A percentile compares a stretch with the other conserved stretches of the same genome.
phyloP scores from a whole-genome alignment of 1,140 invertebrate species.

The Samia ricini region DNA sequence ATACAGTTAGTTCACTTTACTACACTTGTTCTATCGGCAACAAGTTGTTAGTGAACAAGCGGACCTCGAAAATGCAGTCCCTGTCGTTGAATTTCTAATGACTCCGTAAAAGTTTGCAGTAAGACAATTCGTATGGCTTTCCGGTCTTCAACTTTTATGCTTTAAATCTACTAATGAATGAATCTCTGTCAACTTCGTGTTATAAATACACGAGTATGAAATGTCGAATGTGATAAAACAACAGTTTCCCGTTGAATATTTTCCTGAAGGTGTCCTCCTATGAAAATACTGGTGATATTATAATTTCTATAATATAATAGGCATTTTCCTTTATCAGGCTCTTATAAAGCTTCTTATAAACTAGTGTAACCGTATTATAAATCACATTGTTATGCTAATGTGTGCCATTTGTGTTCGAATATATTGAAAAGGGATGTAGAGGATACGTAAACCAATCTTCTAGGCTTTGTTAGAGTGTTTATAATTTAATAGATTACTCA shows the following conservation, averaged over 20 bases:
- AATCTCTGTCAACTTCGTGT: too few relatives aligned
- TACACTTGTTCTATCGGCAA: slow-evolving; percentile 16
- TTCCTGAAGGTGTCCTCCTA: too few relatives aligned
- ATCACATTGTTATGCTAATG: background rate
- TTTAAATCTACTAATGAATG: too few relatives aligned
- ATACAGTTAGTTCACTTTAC: background rate
- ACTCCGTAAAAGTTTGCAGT: background rate
- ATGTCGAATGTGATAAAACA: too few relatives aligned
- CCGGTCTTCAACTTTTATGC: too few relatives aligned
- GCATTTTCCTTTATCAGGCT: background rate
- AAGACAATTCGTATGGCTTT: background rate
- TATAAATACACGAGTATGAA: too few relatives aligned
- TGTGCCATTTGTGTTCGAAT: background rate
- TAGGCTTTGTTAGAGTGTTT: background rate
- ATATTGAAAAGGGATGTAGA: background rate
- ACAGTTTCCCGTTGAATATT: too few relatives aligned
- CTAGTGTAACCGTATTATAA: background rate
- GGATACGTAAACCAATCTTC: background rate
- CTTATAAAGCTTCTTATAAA: background rate
- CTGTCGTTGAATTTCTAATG: slow-evolving; percentile 3
- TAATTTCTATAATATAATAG: too few relatives aligned
- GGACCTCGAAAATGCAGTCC: slow-evolving; percentile 12
- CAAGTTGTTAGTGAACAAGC: slow-evolving; percentile 18
- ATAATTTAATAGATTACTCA: too few relatives aligned
- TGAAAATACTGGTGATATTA: background rate